These are phyloP conservation scores for Nasonia longicornis DNA, from an alignment of 1,140 invertebrate species.

Conservation along the genomic window DNA sequence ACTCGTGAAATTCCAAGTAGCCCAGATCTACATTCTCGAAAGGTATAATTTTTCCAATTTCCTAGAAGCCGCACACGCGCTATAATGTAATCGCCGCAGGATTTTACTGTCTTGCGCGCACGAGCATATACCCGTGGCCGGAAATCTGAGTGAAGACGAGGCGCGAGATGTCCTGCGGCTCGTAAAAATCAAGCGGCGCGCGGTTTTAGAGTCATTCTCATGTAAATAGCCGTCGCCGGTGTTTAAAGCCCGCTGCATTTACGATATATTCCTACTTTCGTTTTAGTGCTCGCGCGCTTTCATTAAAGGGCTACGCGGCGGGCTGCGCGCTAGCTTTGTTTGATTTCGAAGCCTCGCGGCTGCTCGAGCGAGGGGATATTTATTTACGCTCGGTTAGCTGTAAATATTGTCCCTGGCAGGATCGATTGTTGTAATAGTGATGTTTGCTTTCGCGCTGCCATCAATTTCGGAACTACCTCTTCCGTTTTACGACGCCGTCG, in stretches of 20 bases:
- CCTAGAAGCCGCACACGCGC: not conserved
- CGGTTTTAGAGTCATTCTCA: constrained; percentile 17
- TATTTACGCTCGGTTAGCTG: too few species aligned
- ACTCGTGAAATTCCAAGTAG: too few species aligned
- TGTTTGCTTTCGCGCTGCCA: not conserved
- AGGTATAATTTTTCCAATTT: not conserved
- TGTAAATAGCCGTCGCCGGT: not conserved
- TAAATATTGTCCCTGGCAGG: too few species aligned
- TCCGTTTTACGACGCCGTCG: too few species aligned
- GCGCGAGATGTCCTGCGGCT: constrained; percentile 43
- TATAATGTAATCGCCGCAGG: not conserved
- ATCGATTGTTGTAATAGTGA: not conserved
- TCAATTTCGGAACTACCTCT: not conserved
- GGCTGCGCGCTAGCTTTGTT: not conserved
- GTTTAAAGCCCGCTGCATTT: constrained; percentile 32
- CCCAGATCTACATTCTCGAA: too few species aligned
- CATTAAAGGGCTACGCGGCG: not conserved
- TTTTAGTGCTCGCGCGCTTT: constrained; percentile 8
- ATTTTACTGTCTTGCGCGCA: not conserved
- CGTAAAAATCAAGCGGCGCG: constrained; percentile 32
- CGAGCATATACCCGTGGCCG: not conserved
- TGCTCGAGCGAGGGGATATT: not conserved
- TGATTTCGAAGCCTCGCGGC: not conserved
- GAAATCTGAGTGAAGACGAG: constrained; percentile 27
- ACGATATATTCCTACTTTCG: constrained; percentile 30